These are phyloP conservation scores for Periparus ater DNA, from an alignment of 2,797 vertebrate genomes.

Conservation along the genomic window DNA sequence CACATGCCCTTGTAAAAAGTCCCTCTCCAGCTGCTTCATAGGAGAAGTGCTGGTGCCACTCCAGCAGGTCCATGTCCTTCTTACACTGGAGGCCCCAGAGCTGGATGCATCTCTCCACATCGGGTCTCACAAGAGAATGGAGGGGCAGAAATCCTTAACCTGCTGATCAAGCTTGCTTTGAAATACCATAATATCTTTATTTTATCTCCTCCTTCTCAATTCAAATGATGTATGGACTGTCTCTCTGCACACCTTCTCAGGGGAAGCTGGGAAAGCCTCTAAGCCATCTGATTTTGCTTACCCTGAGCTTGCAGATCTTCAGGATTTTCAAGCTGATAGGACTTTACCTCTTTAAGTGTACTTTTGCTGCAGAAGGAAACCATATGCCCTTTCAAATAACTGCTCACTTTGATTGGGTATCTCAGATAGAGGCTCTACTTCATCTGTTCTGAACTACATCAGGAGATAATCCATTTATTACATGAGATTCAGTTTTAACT, in stretches of 20 bases:
- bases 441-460: not conserved
- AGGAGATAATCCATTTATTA: not conserved
- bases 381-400: not conserved
- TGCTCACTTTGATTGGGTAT: not conserved
- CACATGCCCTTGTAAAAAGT: not conserved
- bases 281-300: not conserved
- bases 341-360: not conserved
- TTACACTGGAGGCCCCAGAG: not conserved
- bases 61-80: not conserved
- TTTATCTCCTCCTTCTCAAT: not conserved
- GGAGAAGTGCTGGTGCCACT: not conserved
- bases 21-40: not conserved
- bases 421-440: not conserved
- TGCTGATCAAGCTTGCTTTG: not conserved
- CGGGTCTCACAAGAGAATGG: fast-evolving
- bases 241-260: not conserved
- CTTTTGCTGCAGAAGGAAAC: not conserved
- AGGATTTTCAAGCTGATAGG: not conserved
- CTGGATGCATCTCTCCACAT: not conserved
- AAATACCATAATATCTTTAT: not conserved
- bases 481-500: not conserved
- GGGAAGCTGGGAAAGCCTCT: not conserved
- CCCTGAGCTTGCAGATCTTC: not conserved
- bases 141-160: not conserved
- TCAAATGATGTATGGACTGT: not conserved